Evolutionary conservation across 1,140 invertebrate genomes (phyloP).

Genomic region (Heliothis subflexa): DNA sequence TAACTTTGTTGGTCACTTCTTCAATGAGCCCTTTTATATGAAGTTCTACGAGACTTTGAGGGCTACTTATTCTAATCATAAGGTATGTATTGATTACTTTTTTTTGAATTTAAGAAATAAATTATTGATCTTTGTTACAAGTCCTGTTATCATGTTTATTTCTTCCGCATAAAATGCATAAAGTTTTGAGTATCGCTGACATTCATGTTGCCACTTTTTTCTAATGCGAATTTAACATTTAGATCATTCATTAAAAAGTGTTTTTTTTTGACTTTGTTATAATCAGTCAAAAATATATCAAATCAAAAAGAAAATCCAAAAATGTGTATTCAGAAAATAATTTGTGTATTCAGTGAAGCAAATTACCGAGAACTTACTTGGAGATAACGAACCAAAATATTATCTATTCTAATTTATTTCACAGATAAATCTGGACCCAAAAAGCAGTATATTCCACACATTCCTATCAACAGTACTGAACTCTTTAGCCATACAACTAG

Average conservation of each 20-base stretch:
- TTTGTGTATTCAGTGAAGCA: too few relatives aligned
- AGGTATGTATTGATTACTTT: constrained; percentile 87
- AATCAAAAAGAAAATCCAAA: not conserved
- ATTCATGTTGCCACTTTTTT: too few relatives aligned
- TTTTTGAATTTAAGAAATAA: too few relatives aligned
- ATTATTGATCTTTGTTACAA: too few relatives aligned
- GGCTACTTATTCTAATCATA: constrained; percentile 93
- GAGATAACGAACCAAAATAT: not conserved
- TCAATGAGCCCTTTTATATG: constrained; percentile 90
- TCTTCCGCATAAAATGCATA: too few relatives aligned
- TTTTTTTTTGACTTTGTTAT: too few relatives aligned
- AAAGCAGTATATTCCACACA: constrained; percentile 90
- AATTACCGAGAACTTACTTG: not conserved
- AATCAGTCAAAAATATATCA: not conserved
- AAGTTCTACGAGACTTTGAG: constrained; percentile 92
- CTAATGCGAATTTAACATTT: too few relatives aligned
- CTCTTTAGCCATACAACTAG: constrained; percentile 91
- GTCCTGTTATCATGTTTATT: too few relatives aligned
- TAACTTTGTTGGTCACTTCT: constrained; percentile 88
- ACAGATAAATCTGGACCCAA: constrained; percentile 90
- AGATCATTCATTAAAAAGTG: too few relatives aligned
- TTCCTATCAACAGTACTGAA: constrained; percentile 89
- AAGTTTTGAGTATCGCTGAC: too few relatives aligned
- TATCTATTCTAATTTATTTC: not conserved
- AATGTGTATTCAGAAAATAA: too few relatives aligned